These are phyloP conservation scores for Poecilia wingei DNA, from an alignment of 2,797 vertebrate species.

Conservation along the genomic window DNA sequence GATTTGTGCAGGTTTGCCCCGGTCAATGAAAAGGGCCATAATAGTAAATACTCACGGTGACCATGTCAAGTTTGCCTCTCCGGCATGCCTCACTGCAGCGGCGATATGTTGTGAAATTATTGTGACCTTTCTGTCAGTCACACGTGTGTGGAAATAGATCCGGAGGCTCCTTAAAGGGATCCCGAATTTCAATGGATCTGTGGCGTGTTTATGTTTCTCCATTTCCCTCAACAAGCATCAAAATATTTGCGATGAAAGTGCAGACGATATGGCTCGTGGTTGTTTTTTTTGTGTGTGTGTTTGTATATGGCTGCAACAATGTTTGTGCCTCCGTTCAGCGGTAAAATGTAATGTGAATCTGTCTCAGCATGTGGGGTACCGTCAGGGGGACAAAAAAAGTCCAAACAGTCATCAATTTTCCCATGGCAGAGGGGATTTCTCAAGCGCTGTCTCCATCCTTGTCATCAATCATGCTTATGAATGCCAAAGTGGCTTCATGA, in stretches of 20 bases:
- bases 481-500: constrained; percentile 75
- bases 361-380: constrained; percentile 46
- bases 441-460: constrained; percentile 59
- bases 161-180: constrained; percentile 10
- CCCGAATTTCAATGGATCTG: constrained; percentile 5
- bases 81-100: constrained; percentile 35
- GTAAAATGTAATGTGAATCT: constrained; percentile 48
- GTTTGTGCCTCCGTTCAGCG: constrained; percentile 32
- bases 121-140: constrained; percentile 65
- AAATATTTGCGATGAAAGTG: constrained; percentile 22
- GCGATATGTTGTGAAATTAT: constrained; percentile 56
- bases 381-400: constrained; percentile 41
- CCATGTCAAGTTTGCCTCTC: constrained; percentile 48
- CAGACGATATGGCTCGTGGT: constrained; percentile 34
- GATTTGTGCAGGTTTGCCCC: constrained; percentile 56
- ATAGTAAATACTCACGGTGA: constrained; percentile 49
- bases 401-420: constrained; percentile 67
- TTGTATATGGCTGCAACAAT: constrained; percentile 9
- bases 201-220: constrained; percentile 13
- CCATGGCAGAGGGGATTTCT: constrained; percentile 64
- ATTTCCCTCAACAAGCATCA: constrained; percentile 30
- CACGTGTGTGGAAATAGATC: constrained; percentile 29
- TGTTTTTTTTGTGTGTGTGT: constrained; percentile 20
- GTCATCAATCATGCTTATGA: constrained; percentile 76
- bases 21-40: constrained; percentile 65